A percentile compares a stretch with the other conserved stretches of the same genome.
These are phyloP conservation scores for Zosterops borbonicus DNA, from an alignment of 2,113 vertebrate species.

Conservation along the genomic window DNA sequence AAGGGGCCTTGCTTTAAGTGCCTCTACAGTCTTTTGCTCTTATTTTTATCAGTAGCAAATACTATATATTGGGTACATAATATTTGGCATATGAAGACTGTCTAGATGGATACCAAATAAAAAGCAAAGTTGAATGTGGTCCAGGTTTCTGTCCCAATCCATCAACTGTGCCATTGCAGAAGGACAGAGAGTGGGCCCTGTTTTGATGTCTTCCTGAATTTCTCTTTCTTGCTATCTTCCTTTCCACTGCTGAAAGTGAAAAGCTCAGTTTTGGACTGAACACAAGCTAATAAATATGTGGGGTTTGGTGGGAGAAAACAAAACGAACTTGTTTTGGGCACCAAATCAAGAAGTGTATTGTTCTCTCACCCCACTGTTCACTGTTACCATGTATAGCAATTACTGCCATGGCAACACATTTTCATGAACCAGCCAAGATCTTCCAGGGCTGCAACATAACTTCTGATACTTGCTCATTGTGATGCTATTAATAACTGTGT, in stretches of 20 bases:
- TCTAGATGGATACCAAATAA: not conserved
- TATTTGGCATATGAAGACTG: not conserved
- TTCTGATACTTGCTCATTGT: conserved; percentile 52
- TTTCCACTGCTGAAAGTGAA: not conserved
- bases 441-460: conserved; percentile 8
- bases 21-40: not conserved
- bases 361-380: conserved; percentile 6
- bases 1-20: not conserved
- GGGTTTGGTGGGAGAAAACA: not conserved
- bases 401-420: conserved; percentile 51
- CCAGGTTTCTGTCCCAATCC: not conserved
- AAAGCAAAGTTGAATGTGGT: not conserved
- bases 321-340: conserved; percentile 48
- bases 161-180: not conserved
- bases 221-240: not conserved
- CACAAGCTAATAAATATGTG: not conserved
- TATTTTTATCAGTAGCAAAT: not conserved
- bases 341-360: conserved; percentile 42
- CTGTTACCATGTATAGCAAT: conserved; percentile 49
- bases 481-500: conserved; percentile 57
- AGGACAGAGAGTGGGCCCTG: not conserved
- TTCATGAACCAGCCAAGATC: conserved; percentile 32
- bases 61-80: not conserved
- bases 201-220: not conserved
- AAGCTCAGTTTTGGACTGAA: not conserved